phyloP scores from a whole-genome alignment of 2,888 invertebrate species.

The Hybos culiciformis region DNA sequence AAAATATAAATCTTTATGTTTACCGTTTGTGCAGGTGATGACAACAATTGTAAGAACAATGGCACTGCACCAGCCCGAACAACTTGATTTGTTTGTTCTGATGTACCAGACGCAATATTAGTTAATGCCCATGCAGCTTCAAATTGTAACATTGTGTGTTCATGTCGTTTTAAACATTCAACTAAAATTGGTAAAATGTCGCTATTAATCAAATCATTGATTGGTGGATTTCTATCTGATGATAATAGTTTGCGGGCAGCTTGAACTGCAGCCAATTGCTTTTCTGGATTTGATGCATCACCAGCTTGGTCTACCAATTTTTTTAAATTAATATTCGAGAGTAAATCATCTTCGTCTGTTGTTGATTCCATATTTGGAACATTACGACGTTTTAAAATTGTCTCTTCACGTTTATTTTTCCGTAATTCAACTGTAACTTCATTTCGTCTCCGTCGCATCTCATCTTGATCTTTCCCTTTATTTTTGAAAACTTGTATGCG shows the following conservation, averaged over 20 bases:
- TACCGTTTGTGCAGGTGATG: conserved; percentile 91
- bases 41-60: conserved; percentile 77
- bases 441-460: conserved; percentile 92
- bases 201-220: conserved; percentile 85
- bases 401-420: conserved; percentile 97
- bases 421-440: conserved; percentile 93
- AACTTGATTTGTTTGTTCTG: conserved; percentile 80
- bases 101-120: conserved; percentile 91
- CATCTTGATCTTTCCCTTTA: conserved; percentile 98
- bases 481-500: conserved; percentile 94
- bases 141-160: conserved; percentile 83
- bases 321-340: conserved; percentile 60
- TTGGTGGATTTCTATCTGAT: conserved; percentile 96
- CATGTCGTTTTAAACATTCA: conserved; percentile 70
- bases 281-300: conserved; percentile 60
- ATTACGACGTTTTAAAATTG: conserved; percentile 88
- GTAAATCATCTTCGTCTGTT: conserved; percentile 62
- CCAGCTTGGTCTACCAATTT: conserved; percentile 78
- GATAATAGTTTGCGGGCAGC: conserved; percentile 90
- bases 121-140: conserved; percentile 97
- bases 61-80: conserved; percentile 93
- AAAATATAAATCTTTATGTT: too few species aligned
- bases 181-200: conserved; percentile 93
- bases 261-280: conserved; percentile 85
- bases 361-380: conserved; percentile 76